Evolutionary conservation across 2,113 vertebrate species (phyloP), one percentile per base, ranked within the genome.

Genomic region (Lasiurus borealis): DNA sequence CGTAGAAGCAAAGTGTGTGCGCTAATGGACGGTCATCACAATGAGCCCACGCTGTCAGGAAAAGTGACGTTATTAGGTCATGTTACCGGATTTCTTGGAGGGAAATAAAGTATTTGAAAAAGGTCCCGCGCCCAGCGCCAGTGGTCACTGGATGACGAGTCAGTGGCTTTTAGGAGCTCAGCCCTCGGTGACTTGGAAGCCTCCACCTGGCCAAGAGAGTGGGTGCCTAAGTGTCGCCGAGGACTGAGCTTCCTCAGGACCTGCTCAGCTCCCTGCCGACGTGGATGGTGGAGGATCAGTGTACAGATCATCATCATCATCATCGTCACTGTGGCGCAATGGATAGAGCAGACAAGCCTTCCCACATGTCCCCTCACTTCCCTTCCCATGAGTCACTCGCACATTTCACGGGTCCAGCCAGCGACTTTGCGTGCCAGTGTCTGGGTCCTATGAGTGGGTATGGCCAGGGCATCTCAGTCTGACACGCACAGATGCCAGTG

Each of bases 141-240:
- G 50, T 14, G 12, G 57, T 23, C 59, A 52, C 75, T 9, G 36
- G 72, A 73, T 15, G 31, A 40, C n/a, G n/a, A n/a, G n/a, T n/a
- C n/a, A n/a, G n/a, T n/a, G n/a, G 27, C 68, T 73, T 89, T 46
- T 27, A 16, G 4, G 64, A 64, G 27, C 48, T 27, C 6, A 27
- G 72, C 34, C 25, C 54, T 77, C 5, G 10, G 34, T 10, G 57
- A 29, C 59, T 25, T 29, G 23, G 44, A 88, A 52, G 31, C 40
- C 15, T 36, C 31, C 7, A 5, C 18, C 0, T 12, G 46, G 46
- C 16, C 16, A 2, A 2, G 0, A 1, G 0, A 1, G 14, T 1
- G 0, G 8, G 62, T 10, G 48, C 34, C 68, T 6, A 6, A 18
- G 21, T 27, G 52, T 8, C 3, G 57, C 7, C 11, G 34, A 8